Evolutionary conservation across 2,797 vertebrate species (phyloP).

Genomic region (Phoxinus dragarum): DNA sequence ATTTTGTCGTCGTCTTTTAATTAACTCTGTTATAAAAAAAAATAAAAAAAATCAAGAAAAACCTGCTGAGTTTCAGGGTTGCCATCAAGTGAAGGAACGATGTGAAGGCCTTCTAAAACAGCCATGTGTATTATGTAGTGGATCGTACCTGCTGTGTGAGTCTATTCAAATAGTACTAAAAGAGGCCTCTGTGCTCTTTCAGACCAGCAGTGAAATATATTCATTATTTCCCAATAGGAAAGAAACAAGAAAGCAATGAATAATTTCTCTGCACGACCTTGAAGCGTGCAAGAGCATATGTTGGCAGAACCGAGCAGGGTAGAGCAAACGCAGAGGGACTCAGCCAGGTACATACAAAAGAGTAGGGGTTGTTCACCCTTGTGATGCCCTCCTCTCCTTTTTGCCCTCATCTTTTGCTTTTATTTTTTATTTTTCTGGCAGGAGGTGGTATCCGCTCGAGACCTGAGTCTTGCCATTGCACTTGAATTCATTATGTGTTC

Average conservation of each 20-base stretch:
- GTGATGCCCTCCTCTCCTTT: background rate
- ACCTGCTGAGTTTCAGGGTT: background rate
- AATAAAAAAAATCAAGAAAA: background rate
- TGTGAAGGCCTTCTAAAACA: background rate
- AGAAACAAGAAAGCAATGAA: constrained; percentile 34
- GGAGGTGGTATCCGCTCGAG: background rate
- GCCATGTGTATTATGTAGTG: background rate
- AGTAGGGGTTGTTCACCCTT: constrained; percentile 17
- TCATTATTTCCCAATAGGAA: constrained; percentile 39
- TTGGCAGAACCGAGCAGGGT: background rate
- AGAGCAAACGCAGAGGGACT: background rate
- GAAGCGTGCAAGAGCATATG: background rate
- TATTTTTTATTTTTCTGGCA: constrained; percentile 5
- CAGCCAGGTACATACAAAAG: constrained; percentile 23
- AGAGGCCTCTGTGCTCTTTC: constrained; percentile 19
- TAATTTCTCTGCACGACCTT: constrained; percentile 23
- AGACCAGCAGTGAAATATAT: constrained; percentile 28
- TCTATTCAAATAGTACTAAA: constrained; percentile 12
- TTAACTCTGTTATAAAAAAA: background rate
- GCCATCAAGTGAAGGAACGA: background rate
- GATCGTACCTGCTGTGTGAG: background rate
- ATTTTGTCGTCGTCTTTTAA: background rate
- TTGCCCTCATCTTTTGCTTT: background rate
- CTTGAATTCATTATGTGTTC: constrained; percentile 43
- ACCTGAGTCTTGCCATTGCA: background rate